phyloP scores from a whole-genome alignment of 2,888 invertebrate species.

The Axea sp. region DNA sequence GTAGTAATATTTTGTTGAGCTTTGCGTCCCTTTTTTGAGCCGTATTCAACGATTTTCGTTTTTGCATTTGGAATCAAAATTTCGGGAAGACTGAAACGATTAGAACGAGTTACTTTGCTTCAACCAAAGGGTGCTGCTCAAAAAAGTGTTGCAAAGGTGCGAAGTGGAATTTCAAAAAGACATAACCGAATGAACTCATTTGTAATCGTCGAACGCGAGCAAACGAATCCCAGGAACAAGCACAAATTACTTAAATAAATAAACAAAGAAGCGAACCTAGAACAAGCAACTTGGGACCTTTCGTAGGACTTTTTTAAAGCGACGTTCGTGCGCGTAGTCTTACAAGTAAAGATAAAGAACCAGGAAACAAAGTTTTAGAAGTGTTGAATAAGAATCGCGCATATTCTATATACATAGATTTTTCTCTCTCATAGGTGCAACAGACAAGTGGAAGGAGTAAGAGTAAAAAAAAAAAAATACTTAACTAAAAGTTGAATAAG shows the following conservation, averaged over 20 bases:
- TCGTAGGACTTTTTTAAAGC: conserved; percentile 66
- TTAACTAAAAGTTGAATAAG: too few relatives aligned
- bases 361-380: conserved; percentile 21
- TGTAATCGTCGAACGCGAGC: conserved; percentile 25
- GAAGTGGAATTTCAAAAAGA: conserved; percentile 7
- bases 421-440: conserved; percentile 28
- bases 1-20: too few relatives aligned
- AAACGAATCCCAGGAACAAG: conserved; percentile 62
- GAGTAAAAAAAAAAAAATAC: not conserved
- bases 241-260: conserved; percentile 66
- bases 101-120: too few relatives aligned
- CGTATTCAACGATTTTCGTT: too few relatives aligned
- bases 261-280: conserved; percentile 21
- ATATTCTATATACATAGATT: conserved; percentile 36
- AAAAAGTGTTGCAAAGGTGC: too few relatives aligned
- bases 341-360: not conserved
- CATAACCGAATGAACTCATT: conserved; percentile 6
- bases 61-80: too few relatives aligned
- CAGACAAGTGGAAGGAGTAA: not conserved
- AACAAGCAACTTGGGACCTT: conserved; percentile 70
- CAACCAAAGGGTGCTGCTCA: too few relatives aligned
- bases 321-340: conserved; percentile 37
- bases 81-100: too few relatives aligned
- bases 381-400: conserved; percentile 14
- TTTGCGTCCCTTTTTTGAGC: too few relatives aligned